Percentiles rank a stretch among this genome's conserved stretches.
phyloP scores from a whole-genome alignment of 2,113 vertebrate species.

The Anolis carolinensis region DNA sequence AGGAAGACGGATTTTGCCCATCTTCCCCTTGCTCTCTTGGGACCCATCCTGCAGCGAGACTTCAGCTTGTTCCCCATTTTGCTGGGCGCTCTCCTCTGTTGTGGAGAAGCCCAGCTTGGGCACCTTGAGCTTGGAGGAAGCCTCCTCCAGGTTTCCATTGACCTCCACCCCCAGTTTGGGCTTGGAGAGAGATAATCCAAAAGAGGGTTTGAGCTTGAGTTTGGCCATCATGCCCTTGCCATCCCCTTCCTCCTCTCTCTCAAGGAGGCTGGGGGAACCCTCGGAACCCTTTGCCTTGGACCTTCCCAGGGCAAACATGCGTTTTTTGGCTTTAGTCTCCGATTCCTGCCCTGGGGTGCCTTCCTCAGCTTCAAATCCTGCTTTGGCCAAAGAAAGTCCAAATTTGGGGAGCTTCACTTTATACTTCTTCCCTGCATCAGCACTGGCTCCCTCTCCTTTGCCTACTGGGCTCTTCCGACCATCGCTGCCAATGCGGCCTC shows the following conservation, averaged over 20 bases:
- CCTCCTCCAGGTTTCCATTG: slow-evolving; percentile 40
- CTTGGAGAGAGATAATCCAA: slow-evolving; percentile 68
- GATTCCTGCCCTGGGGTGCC: not conserved
- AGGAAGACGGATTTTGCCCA: slow-evolving; percentile 80
- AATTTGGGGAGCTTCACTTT: slow-evolving; percentile 80
- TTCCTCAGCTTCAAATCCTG: slow-evolving; percentile 49
- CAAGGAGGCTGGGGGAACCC: slow-evolving; percentile 4
- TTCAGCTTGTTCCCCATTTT: slow-evolving; percentile 58
- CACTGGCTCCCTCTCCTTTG: slow-evolving; percentile 67
- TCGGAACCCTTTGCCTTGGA: slow-evolving; percentile 57
- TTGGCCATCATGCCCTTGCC: slow-evolving; percentile 68
- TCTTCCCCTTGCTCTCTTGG: slow-evolving; percentile 62
- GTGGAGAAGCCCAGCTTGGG: slow-evolving; percentile 77
- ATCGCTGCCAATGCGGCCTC: not conserved
- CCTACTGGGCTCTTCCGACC: slow-evolving; percentile 67
- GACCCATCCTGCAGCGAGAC: slow-evolving; percentile 54
- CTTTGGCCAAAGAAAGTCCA: slow-evolving; percentile 74
- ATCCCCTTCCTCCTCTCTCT: slow-evolving; percentile 39
- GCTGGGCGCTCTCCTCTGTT: slow-evolving; percentile 40
- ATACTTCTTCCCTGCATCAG: slow-evolving; percentile 40
- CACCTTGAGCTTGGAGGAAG: slow-evolving; percentile 66
- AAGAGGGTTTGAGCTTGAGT: slow-evolving; percentile 72
- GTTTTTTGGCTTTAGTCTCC: slow-evolving; percentile 58
- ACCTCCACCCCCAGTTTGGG: slow-evolving; percentile 49
- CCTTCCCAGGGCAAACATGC: slow-evolving; percentile 76